These are phyloP conservation scores for Palythoa grandiflora DNA, from an alignment of 92 coral and sea anemone species.

Conservation along the genomic window DNA sequence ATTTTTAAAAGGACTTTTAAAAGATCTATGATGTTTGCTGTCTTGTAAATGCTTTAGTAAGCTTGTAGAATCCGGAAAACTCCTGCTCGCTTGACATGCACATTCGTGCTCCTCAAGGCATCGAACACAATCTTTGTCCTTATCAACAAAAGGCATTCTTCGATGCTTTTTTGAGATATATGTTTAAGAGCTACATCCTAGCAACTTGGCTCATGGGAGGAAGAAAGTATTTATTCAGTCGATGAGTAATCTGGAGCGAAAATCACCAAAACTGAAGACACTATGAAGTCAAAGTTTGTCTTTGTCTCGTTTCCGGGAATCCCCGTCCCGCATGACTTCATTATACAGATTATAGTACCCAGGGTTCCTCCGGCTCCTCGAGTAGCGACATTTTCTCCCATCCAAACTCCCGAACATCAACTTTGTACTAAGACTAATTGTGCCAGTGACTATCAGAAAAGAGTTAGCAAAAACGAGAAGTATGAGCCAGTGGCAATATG, in stretches of 20 bases:
- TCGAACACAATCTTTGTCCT: slow-evolving; percentile 54
- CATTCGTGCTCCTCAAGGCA: slow-evolving; percentile 61
- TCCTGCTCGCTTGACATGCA: slow-evolving; percentile 38
- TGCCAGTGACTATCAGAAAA: too few species aligned
- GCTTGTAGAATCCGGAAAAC: slow-evolving; percentile 34
- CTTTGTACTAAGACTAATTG: too few species aligned
- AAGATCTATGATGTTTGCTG: slow-evolving; percentile 26
- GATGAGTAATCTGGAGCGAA: neutral
- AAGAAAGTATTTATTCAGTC: neutral
- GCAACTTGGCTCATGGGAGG: neutral
- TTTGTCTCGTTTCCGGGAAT: neutral
- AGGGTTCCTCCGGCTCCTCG: neutral
- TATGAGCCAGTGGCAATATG: too few species aligned
- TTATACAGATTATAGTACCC: neutral
- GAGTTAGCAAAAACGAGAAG: too few species aligned
- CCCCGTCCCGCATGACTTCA: neutral
- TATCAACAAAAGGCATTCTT: slow-evolving; percentile 71
- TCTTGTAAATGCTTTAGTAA: slow-evolving; percentile 49
- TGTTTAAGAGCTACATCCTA: neutral
- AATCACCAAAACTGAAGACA: neutral
- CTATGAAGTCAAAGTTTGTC: neutral
- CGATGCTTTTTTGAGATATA: neutral
- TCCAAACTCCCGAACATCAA: neutral
- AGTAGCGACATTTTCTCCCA: neutral
- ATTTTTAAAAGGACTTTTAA: neutral